Conservation (phyloP, 1,140 invertebrate species). For the Brachionus rotundiformis region DNA sequence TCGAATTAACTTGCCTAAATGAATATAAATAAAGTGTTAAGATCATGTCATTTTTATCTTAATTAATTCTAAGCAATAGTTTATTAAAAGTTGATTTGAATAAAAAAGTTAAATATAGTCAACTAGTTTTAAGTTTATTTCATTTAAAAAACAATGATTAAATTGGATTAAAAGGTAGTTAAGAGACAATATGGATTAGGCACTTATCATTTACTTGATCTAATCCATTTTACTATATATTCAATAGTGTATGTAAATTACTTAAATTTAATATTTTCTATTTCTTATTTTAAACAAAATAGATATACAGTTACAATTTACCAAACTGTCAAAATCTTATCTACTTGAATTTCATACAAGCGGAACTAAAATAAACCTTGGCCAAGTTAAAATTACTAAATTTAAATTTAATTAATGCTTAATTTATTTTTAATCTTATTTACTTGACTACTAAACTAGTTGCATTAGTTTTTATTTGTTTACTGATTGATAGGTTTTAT, state of each 20-base stretch:
- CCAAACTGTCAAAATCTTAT: conserved; percentile 18
- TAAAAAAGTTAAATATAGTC: not conserved
- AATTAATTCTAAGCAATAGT: too few species aligned
- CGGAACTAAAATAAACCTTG: conserved; percentile 16
- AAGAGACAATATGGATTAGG: not conserved
- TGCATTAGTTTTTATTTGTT: conserved; percentile 1
- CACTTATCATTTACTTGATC: not conserved
- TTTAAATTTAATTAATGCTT: conserved; percentile 43
- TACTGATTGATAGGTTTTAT: conserved; percentile 16
- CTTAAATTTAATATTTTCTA: not conserved
- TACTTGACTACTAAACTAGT: not conserved
- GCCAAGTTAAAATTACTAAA: not conserved
- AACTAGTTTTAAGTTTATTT: not conserved
- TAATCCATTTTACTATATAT: not conserved
- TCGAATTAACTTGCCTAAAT: not conserved
- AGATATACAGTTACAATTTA: not conserved
- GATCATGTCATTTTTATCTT: not conserved
- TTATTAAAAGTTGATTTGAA: too few species aligned
- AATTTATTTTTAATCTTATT: conserved; percentile 37
- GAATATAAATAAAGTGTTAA: not conserved
- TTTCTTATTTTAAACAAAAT: not conserved
- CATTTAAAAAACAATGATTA: not conserved
- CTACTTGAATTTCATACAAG: conserved; percentile 19
- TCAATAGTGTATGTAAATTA: conserved; percentile 7
- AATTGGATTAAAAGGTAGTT: not conserved